These are phyloP conservation scores for Xenops minutus DNA, from an alignment of 2,797 vertebrate species.

Conservation along the genomic window DNA sequence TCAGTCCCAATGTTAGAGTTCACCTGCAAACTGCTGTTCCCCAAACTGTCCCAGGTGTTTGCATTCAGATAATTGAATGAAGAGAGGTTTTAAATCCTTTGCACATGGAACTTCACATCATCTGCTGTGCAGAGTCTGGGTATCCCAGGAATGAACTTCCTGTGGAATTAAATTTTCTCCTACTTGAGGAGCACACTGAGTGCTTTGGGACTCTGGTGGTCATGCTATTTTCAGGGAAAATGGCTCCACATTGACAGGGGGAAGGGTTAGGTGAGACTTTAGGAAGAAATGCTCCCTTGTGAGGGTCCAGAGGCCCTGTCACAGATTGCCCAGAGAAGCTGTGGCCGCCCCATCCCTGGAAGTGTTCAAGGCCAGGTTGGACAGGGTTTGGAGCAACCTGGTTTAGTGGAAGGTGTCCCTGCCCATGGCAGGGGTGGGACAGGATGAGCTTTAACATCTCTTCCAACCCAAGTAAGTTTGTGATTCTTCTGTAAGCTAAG, in stretches of 20 bases:
- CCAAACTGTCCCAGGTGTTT: not conserved
- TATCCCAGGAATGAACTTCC: not conserved
- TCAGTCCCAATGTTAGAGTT: not conserved
- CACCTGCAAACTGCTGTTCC: not conserved
- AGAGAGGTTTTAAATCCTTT: not conserved
- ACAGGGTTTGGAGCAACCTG: not conserved
- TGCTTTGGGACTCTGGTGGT: not conserved
- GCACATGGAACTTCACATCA: not conserved
- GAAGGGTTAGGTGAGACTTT: not conserved
- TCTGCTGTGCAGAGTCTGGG: not conserved
- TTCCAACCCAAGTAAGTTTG: not conserved
- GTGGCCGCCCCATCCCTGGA: not conserved
- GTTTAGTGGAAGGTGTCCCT: not conserved
- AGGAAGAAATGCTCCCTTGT: not conserved
- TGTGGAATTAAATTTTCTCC: not conserved
- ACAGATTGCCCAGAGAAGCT: not conserved
- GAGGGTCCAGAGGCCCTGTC: not conserved
- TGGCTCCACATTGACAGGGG: not conserved
- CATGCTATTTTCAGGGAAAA: not conserved
- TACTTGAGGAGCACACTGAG: not conserved
- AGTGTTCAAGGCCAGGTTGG: not conserved
- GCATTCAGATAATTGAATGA: not conserved
- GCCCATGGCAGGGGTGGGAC: not conserved
- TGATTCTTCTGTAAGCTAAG: not conserved
- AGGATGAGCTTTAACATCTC: not conserved